Evolutionary conservation across 2,113 vertebrate genomes (phyloP).

Genomic region (Rhynchomys soricoides): DNA sequence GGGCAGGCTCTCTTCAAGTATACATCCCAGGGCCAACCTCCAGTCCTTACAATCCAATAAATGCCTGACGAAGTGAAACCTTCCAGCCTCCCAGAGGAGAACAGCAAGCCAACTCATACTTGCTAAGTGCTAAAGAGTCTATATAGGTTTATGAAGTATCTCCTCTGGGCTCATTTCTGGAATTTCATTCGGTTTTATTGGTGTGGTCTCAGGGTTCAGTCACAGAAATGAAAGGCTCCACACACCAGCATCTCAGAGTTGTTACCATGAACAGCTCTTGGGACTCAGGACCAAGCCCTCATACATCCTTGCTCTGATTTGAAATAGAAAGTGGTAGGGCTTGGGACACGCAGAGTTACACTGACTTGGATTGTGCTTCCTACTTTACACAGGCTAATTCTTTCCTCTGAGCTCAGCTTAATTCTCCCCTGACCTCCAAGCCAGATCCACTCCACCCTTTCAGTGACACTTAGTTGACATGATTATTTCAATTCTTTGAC

Average conservation of each 20-base stretch:
- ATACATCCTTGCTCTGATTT: background rate
- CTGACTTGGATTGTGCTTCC: background rate
- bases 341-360: background rate
- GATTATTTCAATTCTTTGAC: background rate
- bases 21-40: background rate
- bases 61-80: constrained; percentile 46
- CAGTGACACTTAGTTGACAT: background rate
- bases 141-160: constrained; percentile 26
- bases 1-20: background rate
- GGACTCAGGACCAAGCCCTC: background rate
- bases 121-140: constrained; percentile 30
- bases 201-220: background rate
- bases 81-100: background rate
- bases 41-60: constrained; percentile 48
- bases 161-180: constrained; percentile 27
- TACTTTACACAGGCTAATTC: background rate
- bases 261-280: constrained; percentile 23
- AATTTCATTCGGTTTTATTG: constrained; percentile 45
- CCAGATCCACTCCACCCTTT: background rate
- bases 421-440: background rate
- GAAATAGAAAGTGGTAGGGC: background rate
- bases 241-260: background rate
- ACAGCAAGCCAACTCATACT: background rate
- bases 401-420: background rate
- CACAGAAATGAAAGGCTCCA: constrained; percentile 22